A percentile compares a stretch with the other conserved stretches of the same genome.
These are phyloP conservation scores for Carlito syrichta DNA, from an alignment of 2,113 vertebrate species.

Conservation along the genomic window DNA sequence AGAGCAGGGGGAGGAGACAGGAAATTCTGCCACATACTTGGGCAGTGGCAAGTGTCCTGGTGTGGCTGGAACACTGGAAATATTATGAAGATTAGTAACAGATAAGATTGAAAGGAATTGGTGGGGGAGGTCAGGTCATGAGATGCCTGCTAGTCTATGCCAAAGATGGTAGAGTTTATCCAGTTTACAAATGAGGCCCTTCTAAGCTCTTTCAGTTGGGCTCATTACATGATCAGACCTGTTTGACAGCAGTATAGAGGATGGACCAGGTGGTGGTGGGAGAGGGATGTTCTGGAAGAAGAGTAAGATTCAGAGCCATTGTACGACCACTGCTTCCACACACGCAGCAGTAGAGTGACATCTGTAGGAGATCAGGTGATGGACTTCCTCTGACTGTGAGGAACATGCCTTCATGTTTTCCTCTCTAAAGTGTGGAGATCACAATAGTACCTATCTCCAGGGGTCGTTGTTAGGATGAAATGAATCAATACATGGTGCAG, in stretches of 20 bases:
- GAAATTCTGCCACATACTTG: accelerated
- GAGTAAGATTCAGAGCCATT: not conserved
- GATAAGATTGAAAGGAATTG: not conserved
- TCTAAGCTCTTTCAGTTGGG: not conserved
- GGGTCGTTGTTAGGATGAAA: not conserved
- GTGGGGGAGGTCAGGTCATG: not conserved
- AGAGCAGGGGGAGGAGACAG: not conserved
- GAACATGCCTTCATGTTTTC: not conserved
- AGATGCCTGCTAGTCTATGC: not conserved
- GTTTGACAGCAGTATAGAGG: not conserved
- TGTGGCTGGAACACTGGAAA: too few species aligned
- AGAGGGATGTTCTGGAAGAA: not conserved
- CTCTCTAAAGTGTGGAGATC: not conserved
- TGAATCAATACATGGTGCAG: too few species aligned
- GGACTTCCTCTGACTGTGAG: not conserved
- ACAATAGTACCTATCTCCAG: not conserved
- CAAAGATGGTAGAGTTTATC: not conserved
- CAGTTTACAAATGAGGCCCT: not conserved
- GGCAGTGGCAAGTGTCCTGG: not conserved
- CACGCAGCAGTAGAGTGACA: not conserved
- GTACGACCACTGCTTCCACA: not conserved
- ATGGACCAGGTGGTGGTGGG: not conserved
- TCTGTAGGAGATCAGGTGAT: not conserved
- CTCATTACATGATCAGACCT: not conserved
- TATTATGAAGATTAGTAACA: accelerated